phyloP scores from a whole-genome alignment of 1,140 invertebrate genomes.

The Lanistes nyassanus region DNA sequence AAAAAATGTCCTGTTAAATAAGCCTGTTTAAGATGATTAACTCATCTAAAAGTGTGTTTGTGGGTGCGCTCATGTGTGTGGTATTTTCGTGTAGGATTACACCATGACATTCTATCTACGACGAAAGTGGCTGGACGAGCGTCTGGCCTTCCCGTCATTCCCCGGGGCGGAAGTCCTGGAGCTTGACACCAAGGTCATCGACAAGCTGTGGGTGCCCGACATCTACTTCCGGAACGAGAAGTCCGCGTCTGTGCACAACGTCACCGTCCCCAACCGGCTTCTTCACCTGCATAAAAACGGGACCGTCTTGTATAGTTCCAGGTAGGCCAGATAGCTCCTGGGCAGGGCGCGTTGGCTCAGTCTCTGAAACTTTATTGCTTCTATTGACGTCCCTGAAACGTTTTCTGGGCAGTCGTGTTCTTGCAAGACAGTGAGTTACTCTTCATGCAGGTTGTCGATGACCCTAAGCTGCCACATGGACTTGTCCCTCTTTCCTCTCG shows the following conservation, averaged over 20 bases:
- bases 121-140: constrained; percentile 81
- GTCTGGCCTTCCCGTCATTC: constrained; percentile 74
- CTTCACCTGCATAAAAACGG: constrained; percentile 54
- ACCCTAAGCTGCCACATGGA: constrained; percentile 32
- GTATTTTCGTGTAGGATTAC: constrained; percentile 44
- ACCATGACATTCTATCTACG: constrained; percentile 87
- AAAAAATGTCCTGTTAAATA: too few relatives aligned
- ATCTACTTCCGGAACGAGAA: constrained; percentile 84
- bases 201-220: constrained; percentile 87
- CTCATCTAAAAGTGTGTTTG: too few relatives aligned
- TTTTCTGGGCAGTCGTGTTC: not conserved
- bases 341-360: too few relatives aligned
- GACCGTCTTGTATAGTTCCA: constrained; percentile 50
- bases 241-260: constrained; percentile 63
- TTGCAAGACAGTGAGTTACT: not conserved
- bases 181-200: constrained; percentile 81
- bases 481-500: constrained; percentile 26
- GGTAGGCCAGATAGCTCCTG: constrained; percentile 36
- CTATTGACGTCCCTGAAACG: too few relatives aligned
- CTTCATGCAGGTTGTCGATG: constrained; percentile 24
- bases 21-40: too few relatives aligned
- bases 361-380: too few relatives aligned
- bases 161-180: constrained; percentile 68
- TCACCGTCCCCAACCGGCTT: constrained; percentile 67
- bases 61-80: too few relatives aligned